A percentile compares a stretch with the other conserved stretches of the same genome.
Conservation (phyloP, 2,113 vertebrate species). For the Perca schrenkii region DNA sequence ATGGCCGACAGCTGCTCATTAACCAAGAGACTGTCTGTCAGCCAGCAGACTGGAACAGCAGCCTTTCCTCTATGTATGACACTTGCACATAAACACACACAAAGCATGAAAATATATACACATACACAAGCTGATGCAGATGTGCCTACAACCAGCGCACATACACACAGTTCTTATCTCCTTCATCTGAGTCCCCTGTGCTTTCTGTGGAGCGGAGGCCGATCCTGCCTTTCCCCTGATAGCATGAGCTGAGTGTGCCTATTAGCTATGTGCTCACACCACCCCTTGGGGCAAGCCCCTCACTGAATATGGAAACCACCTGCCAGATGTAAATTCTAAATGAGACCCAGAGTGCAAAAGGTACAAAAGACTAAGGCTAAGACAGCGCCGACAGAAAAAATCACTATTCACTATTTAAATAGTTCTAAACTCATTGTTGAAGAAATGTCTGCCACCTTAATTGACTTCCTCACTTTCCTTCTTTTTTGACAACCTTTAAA, state of each 20-base stretch:
- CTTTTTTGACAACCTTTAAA: conserved; percentile 22
- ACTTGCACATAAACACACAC: conserved; percentile 53
- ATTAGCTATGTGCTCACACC: conserved; percentile 54
- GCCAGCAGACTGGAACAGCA: conserved; percentile 72
- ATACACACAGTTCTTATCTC: conserved; percentile 41
- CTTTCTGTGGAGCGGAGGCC: conserved; percentile 41
- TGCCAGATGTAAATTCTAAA: conserved; percentile 66
- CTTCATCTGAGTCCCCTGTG: conserved; percentile 74
- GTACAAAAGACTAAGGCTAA: conserved; percentile 38
- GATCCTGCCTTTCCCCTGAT: conserved; percentile 47
- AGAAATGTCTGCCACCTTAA: conserved; percentile 1
- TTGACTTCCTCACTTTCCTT: conserved; percentile 38
- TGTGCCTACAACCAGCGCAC: conserved; percentile 16
- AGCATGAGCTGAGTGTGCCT: conserved; percentile 37
- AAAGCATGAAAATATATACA: conserved; percentile 29
- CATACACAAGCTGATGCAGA: conserved; percentile 42
- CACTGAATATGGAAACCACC: conserved; percentile 68
- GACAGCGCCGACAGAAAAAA: neutral
- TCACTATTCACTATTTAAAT: conserved; percentile 19
- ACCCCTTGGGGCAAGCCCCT: conserved; percentile 51
- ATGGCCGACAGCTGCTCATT: conserved; percentile 86
- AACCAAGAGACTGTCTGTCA: conserved; percentile 82
- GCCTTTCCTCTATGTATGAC: conserved; percentile 62
- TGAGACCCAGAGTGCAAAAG: conserved; percentile 52
- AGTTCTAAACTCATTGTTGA: conserved; percentile 2